Conservation (phyloP, 2,113 vertebrate genomes). For the Puma concolor region DNA sequence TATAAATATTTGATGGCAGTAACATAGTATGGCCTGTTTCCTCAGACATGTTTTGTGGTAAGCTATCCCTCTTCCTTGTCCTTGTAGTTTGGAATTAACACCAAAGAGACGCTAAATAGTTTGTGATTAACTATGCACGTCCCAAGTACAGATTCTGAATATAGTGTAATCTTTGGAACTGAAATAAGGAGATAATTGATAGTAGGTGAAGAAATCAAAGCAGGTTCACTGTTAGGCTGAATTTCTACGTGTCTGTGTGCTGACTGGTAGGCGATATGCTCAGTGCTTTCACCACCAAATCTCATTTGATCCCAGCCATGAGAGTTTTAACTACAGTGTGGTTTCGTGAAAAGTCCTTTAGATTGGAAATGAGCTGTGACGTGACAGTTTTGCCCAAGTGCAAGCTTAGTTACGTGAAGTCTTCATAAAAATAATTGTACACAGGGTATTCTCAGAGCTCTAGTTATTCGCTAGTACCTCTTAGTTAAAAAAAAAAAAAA, state of each 20-base stretch:
- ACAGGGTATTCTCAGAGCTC: background rate
- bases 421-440: background rate
- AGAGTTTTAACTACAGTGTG: background rate
- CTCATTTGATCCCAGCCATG: background rate
- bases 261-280: background rate
- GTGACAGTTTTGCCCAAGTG: background rate
- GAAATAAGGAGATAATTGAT: background rate
- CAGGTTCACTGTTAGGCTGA: background rate
- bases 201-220: background rate
- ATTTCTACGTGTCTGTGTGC: background rate
- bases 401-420: background rate
- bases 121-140: background rate
- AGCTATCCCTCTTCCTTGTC: background rate
- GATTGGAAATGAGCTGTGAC: background rate
- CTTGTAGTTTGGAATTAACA: conserved; percentile 38
- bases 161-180: background rate
- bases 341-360: background rate
- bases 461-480: background rate
- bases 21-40: background rate
- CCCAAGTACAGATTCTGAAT: conserved; percentile 16
- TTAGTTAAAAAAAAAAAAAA: background rate
- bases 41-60: conserved; percentile 14
- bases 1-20: background rate
- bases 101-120: conserved; percentile 6
- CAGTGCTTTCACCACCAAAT: background rate